These are phyloP conservation scores for Pelochelys cantorii DNA, from an alignment of 2,797 vertebrate species.

Conservation along the genomic window DNA sequence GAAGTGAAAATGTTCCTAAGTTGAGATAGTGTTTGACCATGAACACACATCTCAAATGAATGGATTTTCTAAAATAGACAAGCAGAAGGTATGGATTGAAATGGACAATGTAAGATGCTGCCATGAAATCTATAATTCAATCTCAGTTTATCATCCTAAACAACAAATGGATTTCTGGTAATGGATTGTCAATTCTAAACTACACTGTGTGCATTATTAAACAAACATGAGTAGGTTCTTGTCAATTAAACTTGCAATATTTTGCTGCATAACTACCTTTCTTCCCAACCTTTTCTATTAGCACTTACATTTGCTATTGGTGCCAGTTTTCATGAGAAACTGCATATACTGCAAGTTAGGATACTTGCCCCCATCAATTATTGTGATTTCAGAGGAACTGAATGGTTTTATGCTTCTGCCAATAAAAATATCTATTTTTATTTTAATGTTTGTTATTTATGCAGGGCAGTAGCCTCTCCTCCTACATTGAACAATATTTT, in stretches of 20 bases:
- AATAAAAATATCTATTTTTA: conserved; percentile 13
- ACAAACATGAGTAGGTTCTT: conserved; percentile 51
- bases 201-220: conserved; percentile 49
- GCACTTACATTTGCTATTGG: neutral
- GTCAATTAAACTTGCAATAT: conserved; percentile 32
- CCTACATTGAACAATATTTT: conserved; percentile 30
- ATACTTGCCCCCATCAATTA: neutral
- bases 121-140: conserved; percentile 69
- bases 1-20: conserved; percentile 27
- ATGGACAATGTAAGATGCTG: conserved; percentile 42
- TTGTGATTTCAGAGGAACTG: neutral
- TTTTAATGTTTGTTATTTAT: conserved; percentile 18
- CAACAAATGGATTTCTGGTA: conserved; percentile 64
- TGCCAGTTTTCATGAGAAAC: neutral
- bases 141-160: conserved; percentile 68
- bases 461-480: neutral
- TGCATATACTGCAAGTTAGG: neutral
- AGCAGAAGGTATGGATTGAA: conserved; percentile 59
- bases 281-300: neutral
- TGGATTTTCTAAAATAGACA: conserved; percentile 41
- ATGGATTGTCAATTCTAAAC: conserved; percentile 58
- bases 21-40: conserved; percentile 36
- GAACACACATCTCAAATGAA: conserved; percentile 67
- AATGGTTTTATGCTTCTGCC: neutral
- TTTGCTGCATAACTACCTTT: conserved; percentile 17